Conservation (phyloP, 2,113 vertebrate genomes). For the Plotosus lineatus region DNA sequence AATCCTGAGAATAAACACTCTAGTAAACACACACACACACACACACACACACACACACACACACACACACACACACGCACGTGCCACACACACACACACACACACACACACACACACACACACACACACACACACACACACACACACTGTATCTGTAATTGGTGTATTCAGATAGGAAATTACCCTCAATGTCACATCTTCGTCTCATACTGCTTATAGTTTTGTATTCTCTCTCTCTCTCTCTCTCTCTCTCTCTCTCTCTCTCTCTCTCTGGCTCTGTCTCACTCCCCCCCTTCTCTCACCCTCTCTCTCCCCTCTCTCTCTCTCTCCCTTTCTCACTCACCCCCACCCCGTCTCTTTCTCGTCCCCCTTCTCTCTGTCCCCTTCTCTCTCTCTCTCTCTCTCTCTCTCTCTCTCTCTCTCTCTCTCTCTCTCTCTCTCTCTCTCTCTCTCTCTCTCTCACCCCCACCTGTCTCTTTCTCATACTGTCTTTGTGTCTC, state of each 20-base stretch:
- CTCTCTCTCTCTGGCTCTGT: neutral
- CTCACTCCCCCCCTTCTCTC: neutral
- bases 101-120: neutral
- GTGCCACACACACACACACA: constrained; percentile 3
- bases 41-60: neutral
- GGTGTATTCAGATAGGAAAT: constrained; percentile 24
- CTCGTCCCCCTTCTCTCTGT: too few species aligned
- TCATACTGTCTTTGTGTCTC: too few species aligned
- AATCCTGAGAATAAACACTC: neutral
- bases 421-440: neutral
- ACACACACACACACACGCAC: neutral
- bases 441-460: constrained; percentile 7
- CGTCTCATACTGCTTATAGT: constrained; percentile 21
- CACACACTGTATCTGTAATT: constrained; percentile 14
- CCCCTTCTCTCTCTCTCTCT: constrained; percentile 12
- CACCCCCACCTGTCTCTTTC: too few species aligned
- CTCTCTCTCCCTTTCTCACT: too few species aligned
- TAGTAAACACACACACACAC: neutral
- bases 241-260: neutral
- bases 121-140: constrained; percentile 11
- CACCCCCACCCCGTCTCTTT: too few species aligned
- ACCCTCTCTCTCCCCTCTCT: neutral
- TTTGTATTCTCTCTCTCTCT: constrained; percentile 1
- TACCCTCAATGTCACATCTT: constrained; percentile 29
- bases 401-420: neutral